Percentiles rank a stretch among this genome's conserved stretches.
Evolutionary conservation across 2,797 vertebrate genomes (phyloP).

Genomic region (Notolepis coatsorum): DNA sequence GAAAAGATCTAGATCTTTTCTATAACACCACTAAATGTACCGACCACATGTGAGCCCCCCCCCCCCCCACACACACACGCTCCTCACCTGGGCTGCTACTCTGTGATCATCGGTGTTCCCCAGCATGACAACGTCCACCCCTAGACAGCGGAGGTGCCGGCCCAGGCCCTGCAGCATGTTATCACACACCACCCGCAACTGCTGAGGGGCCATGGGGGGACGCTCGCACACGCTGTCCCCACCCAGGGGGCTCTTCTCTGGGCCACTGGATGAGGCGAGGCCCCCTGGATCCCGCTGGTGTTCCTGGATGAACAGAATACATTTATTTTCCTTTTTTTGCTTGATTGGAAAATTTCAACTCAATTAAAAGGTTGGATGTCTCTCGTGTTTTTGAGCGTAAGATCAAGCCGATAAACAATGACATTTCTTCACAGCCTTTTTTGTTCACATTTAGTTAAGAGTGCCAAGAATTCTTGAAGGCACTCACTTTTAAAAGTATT

Average conservation of each 20-base stretch:
- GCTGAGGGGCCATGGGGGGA: conserved; percentile 62
- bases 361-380: too few relatives aligned
- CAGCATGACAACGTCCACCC: conserved; percentile 84
- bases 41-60: not conserved
- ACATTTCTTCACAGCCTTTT: too few relatives aligned
- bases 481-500: too few relatives aligned
- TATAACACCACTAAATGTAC: too few relatives aligned
- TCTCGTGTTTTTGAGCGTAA: too few relatives aligned
- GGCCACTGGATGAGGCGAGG: conserved; percentile 40
- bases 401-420: too few relatives aligned
- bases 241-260: conserved; percentile 61
- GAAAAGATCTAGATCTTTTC: too few relatives aligned
- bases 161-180: conserved; percentile 93
- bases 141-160: conserved; percentile 87
- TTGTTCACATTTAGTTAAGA: too few relatives aligned
- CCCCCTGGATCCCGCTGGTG: conserved; percentile 72
- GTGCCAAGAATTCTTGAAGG: too few relatives aligned
- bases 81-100: conserved; percentile 85
- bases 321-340: too few relatives aligned
- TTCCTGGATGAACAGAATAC: conserved; percentile 76
- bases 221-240: conserved; percentile 45
- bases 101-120: conserved; percentile 85
- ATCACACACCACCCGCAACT: conserved; percentile 90
- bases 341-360: too few relatives aligned
- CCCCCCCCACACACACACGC: too few relatives aligned